Base-by-base conservation (phyloP, 2,888 invertebrate species). In the Graphium colonna region DNA sequence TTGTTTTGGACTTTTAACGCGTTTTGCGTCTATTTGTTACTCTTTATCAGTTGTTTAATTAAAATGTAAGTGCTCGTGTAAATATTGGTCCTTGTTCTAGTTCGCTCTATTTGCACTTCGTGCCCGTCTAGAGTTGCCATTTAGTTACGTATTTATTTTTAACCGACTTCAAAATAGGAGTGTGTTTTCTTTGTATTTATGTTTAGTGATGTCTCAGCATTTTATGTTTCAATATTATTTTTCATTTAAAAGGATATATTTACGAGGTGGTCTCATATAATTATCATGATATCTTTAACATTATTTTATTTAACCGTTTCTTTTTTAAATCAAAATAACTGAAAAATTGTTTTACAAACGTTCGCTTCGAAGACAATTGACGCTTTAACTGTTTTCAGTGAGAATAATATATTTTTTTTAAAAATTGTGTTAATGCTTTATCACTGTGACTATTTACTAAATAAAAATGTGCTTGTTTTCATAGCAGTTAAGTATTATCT, bases 61-160 rank as follows among this genome's bases (percentile, higher is more conserved):
- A 56, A 55, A 60, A 60, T 60, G 57, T 52, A 56, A 58, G 60
- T 75, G 71, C 65, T 67, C 59, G 73, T 75, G 71, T 67, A 67
- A 75, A 75, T 69, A 62, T 71, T 67, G 64, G 71, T 62, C 68
- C 67, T 67, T 68, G 64, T 66, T 60, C 64, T 64, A 68, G 62
- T 64, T 71, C 64, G 60, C 56, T 65, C 60, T 58, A 58, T 61
- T 60, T 55, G 50, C 40, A 40, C 45, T 47, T 18, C 46, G 47
- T 36, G 12, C 2, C 36, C 51, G 52, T 51, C 48, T 49, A 39
- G 28, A 8, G 48, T 48, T 53, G 36, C 41, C 49, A 31, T 31
- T 9, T 50, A 8, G 39, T 31, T 40, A 21, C 40, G 33, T 47
- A 2, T 45, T 33, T 44, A 43, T 13, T 21, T 26, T 38, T 41